Evolutionary conservation across 2,797 vertebrate genomes (phyloP), one percentile per base, ranked within the genome.

Genomic region (Phyllotis vaccarum): DNA sequence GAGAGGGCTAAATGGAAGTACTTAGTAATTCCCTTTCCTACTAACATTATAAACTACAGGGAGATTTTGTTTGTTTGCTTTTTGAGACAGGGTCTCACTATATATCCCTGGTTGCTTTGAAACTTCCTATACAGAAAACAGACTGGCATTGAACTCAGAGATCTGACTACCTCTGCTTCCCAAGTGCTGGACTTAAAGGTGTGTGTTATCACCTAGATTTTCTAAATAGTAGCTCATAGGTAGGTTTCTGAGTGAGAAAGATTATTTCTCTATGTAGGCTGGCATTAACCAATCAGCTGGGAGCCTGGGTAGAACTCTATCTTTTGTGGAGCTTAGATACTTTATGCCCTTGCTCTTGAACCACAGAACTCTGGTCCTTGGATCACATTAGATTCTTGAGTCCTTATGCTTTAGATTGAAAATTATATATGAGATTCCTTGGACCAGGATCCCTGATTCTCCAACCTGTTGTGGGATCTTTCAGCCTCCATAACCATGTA

Each of bases 31-130:
- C 43, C 62, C 19, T 66, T 85, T 37, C 16, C 88, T 66, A 83
- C 31, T 4, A 34, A 89, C 93, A 64, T 64, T 82, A 86, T 31
- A 79, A 85, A 91, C 27, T 91, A 81, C 70, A 72, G 54, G 21
- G 16, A 43, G 27, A 11, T 76, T 43, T 76, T 34, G 29, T 82
- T 83, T 74, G 72, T 74, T 24, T 82, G 56, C 64, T 83, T 83
- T 46, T 58, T 64, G 29, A 83, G 17, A 85, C 29, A 46, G 58
- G 2, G 27, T 79, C 52, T 79, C 6, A 56, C 10, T 85, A 19
- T 64, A 29, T 64, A 64, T 16, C 24, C 6, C 40, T 49, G 40
- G 2, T 22, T 66, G 60, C 9, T 29, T 49, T 49, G 40, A 40
- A 64, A 49, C 43, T 83, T 83, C 58, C 58, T 22, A 34, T 14